These are phyloP conservation scores for Nebria ingens DNA, from an alignment of 1,140 invertebrate genomes.

Conservation along the genomic window DNA sequence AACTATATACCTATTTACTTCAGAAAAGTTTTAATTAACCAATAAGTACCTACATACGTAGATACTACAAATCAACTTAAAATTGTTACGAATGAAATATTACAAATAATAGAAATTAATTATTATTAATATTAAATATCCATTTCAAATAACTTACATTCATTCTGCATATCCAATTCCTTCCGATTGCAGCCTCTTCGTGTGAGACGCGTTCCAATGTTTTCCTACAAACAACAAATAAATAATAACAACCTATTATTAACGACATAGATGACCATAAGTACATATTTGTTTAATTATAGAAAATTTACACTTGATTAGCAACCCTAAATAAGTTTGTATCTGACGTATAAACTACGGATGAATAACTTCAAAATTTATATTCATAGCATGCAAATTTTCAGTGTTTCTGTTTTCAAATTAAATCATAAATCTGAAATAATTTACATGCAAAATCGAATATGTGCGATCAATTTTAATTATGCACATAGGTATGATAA, in stretches of 20 bases:
- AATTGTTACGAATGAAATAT: no score
- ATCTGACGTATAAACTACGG: neutral
- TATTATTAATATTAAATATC: no score
- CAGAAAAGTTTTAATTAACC: no score
- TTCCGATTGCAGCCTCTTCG: neutral
- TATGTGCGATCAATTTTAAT: no score
- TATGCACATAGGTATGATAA: no score
- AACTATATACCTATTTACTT: no score
- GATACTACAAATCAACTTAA: no score
- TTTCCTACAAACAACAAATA: neutral
- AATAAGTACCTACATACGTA: no score
- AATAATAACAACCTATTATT: neutral
- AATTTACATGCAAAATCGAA: neutral
- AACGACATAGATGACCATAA: neutral
- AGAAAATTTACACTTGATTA: neutral
- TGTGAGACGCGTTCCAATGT: neutral
- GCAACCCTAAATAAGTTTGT: neutral
- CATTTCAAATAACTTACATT: neutral
- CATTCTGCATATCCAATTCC: neutral
- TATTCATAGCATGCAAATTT: neutral
- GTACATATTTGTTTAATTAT: neutral
- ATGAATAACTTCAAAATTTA: neutral
- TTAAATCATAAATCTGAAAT: neutral
- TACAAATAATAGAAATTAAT: no score
- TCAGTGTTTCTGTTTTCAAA: neutral